Conservation (phyloP, 2,888 invertebrate genomes). For the Apotomis capreana region DNA sequence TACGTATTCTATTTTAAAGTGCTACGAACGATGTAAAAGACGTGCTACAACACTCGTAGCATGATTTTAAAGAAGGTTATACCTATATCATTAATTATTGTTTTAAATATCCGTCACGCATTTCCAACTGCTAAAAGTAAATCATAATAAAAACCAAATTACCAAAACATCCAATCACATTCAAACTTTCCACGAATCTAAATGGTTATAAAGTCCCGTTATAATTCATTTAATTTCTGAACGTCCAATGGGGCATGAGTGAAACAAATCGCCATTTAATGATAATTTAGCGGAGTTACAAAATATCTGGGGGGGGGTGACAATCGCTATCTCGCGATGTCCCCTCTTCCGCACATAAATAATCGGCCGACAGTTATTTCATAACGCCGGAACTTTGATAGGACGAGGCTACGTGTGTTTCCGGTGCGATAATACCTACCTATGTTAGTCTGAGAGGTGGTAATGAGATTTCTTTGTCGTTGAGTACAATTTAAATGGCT, state of each 20-base stretch:
- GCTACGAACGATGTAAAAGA: too few relatives aligned
- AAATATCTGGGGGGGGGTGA: slow-evolving; percentile 70
- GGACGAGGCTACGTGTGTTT: slow-evolving; percentile 60
- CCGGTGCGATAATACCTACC: slow-evolving; percentile 46
- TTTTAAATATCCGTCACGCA: not conserved
- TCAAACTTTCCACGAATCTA: slow-evolving; percentile 8
- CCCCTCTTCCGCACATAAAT: slow-evolving; percentile 77
- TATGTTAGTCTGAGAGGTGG: slow-evolving; percentile 3
- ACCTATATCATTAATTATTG: too few relatives aligned
- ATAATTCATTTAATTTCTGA: slow-evolving; percentile 56
- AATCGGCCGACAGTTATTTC: slow-evolving; percentile 75
- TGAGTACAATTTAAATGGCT: not conserved
- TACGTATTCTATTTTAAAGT: too few relatives aligned
- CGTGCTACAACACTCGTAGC: too few relatives aligned
- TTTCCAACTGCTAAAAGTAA: not conserved
- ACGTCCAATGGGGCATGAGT: slow-evolving; percentile 61
- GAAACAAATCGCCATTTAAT: slow-evolving; percentile 70
- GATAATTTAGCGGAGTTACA: slow-evolving; percentile 68
- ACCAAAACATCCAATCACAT: slow-evolving; percentile 16
- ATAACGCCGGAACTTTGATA: slow-evolving; percentile 77
- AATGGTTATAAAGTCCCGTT: slow-evolving; percentile 36
- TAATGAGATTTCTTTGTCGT: not conserved
- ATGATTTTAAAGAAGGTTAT: too few relatives aligned
- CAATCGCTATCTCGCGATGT: slow-evolving; percentile 71
- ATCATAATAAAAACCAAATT: slow-evolving; percentile 10